Base-by-base conservation (phyloP, 1,140 invertebrate species). In the Drosophila pallidifrons region DNA sequence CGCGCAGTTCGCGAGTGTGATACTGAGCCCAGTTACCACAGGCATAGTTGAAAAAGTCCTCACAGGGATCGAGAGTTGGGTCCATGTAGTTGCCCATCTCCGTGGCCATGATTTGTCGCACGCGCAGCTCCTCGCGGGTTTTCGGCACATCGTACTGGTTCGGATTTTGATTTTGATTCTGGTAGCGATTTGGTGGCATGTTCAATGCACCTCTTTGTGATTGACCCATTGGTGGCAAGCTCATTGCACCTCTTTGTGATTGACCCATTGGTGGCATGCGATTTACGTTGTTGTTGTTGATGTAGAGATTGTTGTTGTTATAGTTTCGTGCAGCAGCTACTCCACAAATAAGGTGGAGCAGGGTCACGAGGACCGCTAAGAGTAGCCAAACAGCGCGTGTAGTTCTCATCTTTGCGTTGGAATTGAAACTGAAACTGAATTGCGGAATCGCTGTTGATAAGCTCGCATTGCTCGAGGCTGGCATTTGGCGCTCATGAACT, bases 31-130 rank as follows among this genome's bases (percentile, higher is more conserved):
- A 96, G 97, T 87, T 72, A 7, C 87, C 87, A 15, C 87, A 90
- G 35, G 87, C 87, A 25, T 81, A 90, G 20, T 96, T 94, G 91
- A 98, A 98, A 92, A 98, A 99, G 92, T 99, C 97, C 1, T 95
- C 93, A 91, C 98, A 99, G 1, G 98, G 98, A 93, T 98, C 95
- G 0, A 38, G 94, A 94, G 28, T 93, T 1, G 88, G 92, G 80
- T 98, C 96, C 96, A 98, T 97, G 79, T 96, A 96, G 73, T 95
- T 94, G 63, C 93, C 93, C 95, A 97, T 96, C 66, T 95, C 94
- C 68, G 93, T 93, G 1, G 79, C 47, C 45, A 86, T 82, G 35
- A 10, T 32, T 4, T 66, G 67, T 3, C 85, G 85, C 13, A 67
- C 28, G 30, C 58, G 71, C 1, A 59, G 70, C 38, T 79, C 81